Evolutionary conservation across 2,797 vertebrate species (phyloP).

Genomic region (Cygnus olor): DNA sequence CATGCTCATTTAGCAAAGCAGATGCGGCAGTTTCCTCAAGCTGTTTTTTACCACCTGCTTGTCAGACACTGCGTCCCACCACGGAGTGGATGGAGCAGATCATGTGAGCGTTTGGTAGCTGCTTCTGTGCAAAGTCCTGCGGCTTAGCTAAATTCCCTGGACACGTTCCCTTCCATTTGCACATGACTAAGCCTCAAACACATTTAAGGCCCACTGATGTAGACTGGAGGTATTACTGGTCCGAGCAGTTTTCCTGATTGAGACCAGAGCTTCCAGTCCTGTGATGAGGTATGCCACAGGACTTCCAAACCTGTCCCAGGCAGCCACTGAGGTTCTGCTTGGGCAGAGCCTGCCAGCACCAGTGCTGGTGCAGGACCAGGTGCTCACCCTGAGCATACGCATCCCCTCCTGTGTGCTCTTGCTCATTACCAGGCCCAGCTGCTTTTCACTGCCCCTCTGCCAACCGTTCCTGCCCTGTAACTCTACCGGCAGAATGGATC

Average conservation of each 20-base stretch:
- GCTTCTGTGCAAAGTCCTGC: not conserved
- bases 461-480: not conserved
- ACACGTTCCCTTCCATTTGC: not conserved
- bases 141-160: constrained; percentile 12
- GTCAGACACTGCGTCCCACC: not conserved
- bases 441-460: constrained; percentile 28
- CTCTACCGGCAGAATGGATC: not conserved
- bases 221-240: not conserved
- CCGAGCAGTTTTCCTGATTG: not conserved
- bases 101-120: not conserved
- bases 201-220: not conserved
- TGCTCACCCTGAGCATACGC: not conserved
- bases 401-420: not conserved
- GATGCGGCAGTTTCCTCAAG: constrained; percentile 16
- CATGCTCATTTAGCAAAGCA: constrained; percentile 41
- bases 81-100: not conserved
- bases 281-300: not conserved
- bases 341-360: not conserved
- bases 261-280: not conserved
- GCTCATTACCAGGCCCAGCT: constrained; percentile 21
- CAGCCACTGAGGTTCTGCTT: not conserved
- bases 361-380: not conserved
- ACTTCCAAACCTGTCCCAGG: not conserved
- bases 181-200: not conserved
- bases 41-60: constrained; percentile 37